phyloP scores from a whole-genome alignment of 2,888 invertebrate species.

The Calliopum simillimum region DNA sequence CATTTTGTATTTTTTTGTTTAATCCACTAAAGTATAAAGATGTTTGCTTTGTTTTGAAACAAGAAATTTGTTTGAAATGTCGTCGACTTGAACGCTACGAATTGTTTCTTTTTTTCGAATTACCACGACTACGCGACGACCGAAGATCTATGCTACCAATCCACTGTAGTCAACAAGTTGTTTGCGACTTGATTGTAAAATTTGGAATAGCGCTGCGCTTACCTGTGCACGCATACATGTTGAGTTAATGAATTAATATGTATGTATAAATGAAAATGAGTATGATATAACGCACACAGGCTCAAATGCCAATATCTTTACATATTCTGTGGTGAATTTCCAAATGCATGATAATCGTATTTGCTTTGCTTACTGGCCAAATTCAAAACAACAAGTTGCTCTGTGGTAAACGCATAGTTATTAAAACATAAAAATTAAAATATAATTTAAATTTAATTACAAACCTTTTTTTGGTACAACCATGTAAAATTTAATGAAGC shows the following conservation, averaged over 20 bases:
- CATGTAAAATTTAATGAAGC: too few relatives aligned
- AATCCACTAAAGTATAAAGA: background rate
- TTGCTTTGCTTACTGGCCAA: background rate
- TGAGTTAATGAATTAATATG: background rate
- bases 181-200: slow-evolving; percentile 14
- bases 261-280: background rate
- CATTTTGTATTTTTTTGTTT: background rate
- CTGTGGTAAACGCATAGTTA: too few relatives aligned
- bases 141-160: background rate
- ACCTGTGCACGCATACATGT: slow-evolving; percentile 38
- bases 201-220: slow-evolving; percentile 18
- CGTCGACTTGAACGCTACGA: too few relatives aligned
- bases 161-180: slow-evolving; percentile 29
- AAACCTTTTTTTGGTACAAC: too few relatives aligned
- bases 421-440: too few relatives aligned
- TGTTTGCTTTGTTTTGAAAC: background rate
- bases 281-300: slow-evolving; percentile 45
- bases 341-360: background rate
- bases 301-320: slow-evolving; percentile 8
- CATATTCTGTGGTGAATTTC: slow-evolving; percentile 19
- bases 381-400: background rate
- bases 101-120: background rate
- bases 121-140: slow-evolving; percentile 12
- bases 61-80: too few relatives aligned
- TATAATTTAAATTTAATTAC: too few relatives aligned